Evolutionary conservation across 2,113 vertebrate species (phyloP), one percentile per base, ranked within the genome.

Genomic region (Aspidoscelis tigris): DNA sequence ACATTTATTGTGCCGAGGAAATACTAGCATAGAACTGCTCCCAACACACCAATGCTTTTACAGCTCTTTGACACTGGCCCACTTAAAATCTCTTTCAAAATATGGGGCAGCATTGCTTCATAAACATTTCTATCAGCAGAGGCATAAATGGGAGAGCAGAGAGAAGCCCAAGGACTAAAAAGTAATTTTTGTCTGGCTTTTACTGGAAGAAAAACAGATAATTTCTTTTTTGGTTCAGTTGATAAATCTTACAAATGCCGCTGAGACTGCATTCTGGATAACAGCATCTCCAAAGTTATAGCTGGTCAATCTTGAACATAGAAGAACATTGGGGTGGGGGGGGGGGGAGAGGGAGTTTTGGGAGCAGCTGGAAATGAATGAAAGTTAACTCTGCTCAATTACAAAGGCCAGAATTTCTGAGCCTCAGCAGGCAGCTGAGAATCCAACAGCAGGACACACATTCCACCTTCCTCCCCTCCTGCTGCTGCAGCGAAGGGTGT

Each of bases 231-330:
- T 86, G 83, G 89, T 94, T 81, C 83, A 91, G 73, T 72, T 86
- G 68, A 91, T 91, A 88, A 90, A 91, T 91, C 84, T 85, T 71
- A 74, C 78, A 5, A 1, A 87, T 78, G 50, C 82, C 84, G 72
- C 80, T 83, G 81, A 74, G 86, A 90, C 76, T 89, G 87, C 88
- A 83, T 58, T 76, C 78, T 64, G 91, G 91, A 91, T 91, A 93
- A 91, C 68, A 88, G 84, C 82, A 84, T 93, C 92, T 94, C 90
- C 81, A 88, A 92, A 93, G 39, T 33, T 89, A 91, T 88, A 89
- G 88, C 68, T 91, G 85, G 85, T 74, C 78, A 88, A 86, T 65
- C 81, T 84, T 88, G 68, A 87, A 86, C 3, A 41, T 87, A 82
- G 87, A 91, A 89, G 77, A 88, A 61, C 14, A 18, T 4, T 3